Conservation (phyloP, 2,797 vertebrate genomes). For the Lepidocolaptes lacrymiger region DNA sequence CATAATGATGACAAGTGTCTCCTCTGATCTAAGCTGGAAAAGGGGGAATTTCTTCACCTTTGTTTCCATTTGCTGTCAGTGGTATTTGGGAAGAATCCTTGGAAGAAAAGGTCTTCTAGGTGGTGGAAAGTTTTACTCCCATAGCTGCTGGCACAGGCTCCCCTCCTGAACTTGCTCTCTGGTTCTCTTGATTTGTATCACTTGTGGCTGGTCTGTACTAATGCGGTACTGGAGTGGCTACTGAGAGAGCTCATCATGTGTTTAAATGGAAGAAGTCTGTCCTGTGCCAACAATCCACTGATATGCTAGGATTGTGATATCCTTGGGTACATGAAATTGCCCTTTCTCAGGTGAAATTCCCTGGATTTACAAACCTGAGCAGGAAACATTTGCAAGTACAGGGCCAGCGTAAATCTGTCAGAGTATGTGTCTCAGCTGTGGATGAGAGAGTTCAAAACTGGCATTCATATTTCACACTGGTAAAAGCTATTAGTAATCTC, state of each 20-base stretch:
- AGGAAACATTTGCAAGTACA: neutral
- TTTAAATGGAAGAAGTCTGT: neutral
- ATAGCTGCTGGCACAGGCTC: neutral
- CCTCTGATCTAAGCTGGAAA: neutral
- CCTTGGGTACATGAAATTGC: neutral
- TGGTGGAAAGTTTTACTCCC: neutral
- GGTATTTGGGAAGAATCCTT: neutral
- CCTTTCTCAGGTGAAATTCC: neutral
- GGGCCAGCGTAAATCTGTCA: neutral
- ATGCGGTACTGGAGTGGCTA: rapidly evolving
- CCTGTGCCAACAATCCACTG: neutral
- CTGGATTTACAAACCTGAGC: neutral
- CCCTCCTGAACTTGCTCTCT: neutral
- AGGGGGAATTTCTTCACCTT: neutral
- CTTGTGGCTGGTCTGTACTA: neutral
- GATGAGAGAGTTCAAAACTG: neutral
- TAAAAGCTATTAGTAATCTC: neutral
- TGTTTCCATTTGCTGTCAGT: neutral
- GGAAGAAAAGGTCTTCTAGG: neutral
- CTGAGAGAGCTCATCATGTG: neutral
- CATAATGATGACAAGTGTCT: neutral
- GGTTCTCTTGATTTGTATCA: neutral
- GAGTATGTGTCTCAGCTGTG: neutral
- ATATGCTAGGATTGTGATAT: neutral
- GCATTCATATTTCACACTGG: neutral